Conservation (phyloP, 2,113 vertebrate genomes). For the Pelecanus crispus region DNA sequence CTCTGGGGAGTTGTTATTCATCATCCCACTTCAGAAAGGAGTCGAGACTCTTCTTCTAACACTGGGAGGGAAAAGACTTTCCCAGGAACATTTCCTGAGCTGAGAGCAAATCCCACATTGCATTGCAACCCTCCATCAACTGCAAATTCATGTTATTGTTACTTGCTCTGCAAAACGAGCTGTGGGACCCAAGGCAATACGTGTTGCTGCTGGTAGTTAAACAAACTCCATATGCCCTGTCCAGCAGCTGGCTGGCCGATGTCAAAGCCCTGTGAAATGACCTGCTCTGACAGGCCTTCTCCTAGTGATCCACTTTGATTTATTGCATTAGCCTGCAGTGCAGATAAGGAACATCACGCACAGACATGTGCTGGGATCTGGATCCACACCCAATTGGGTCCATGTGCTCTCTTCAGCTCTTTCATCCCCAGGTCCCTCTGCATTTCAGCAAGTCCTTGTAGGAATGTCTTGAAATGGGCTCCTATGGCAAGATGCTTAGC, state of each 20-base stretch:
- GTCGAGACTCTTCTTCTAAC: neutral
- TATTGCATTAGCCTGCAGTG: neutral
- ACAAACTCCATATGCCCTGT: neutral
- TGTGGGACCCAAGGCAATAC: neutral
- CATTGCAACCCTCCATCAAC: neutral
- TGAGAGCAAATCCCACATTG: neutral
- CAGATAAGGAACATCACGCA: neutral
- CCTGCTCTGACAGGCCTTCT: neutral
- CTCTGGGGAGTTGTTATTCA: neutral
- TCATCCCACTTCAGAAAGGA: neutral
- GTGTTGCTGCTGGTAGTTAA: neutral
- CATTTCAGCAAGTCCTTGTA: neutral
- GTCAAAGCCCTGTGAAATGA: neutral
- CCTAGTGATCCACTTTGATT: neutral
- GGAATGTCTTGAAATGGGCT: neutral
- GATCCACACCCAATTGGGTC: neutral
- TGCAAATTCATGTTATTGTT: neutral
- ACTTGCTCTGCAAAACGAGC: neutral
- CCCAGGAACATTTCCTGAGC: conserved; percentile 12
- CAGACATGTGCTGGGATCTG: neutral
- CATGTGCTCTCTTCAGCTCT: neutral
- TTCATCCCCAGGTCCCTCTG: neutral
- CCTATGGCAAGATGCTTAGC: rapidly evolving
- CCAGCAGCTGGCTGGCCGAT: neutral
- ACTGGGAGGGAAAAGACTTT: neutral